phyloP scores from a whole-genome alignment of 2,113 vertebrate species.

The Mus pahari region DNA sequence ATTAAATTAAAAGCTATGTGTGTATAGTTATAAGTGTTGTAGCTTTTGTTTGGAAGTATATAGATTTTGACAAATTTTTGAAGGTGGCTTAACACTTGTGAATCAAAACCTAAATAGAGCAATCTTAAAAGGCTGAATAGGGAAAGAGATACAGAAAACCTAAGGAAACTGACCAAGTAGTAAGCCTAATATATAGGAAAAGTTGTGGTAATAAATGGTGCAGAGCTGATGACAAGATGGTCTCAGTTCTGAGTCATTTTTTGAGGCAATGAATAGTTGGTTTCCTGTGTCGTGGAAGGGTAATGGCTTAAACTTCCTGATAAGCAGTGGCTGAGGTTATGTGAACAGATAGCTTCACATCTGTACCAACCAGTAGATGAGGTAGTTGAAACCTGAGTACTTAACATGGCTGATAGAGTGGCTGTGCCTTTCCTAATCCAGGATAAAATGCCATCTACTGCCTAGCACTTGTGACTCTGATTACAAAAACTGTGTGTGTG shows the following conservation, averaged over 20 bases:
- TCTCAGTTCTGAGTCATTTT: neutral
- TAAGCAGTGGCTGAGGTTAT: neutral
- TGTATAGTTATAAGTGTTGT: neutral
- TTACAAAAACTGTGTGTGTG: conserved; percentile 33
- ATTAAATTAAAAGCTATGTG: neutral
- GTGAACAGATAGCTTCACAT: neutral
- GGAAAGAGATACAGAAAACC: neutral
- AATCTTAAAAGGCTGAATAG: neutral
- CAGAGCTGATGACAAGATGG: fast-evolving
- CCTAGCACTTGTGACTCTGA: neutral
- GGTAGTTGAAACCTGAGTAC: neutral
- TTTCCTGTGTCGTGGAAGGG: neutral
- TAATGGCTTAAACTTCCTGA: neutral
- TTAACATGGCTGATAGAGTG: neutral
- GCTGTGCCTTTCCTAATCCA: neutral
- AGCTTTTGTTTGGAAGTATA: neutral
- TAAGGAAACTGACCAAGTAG: neutral
- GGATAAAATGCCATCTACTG: neutral
- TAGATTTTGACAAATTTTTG: neutral
- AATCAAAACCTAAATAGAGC: neutral
- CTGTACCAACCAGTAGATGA: neutral
- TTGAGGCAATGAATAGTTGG: neutral
- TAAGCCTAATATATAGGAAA: neutral
- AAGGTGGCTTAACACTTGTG: neutral
- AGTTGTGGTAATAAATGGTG: neutral